A percentile compares a stretch with the other conserved stretches of the same genome.
These are phyloP conservation scores for Pasiphila rectangulata DNA, from an alignment of 2,888 invertebrate species.

Conservation along the genomic window DNA sequence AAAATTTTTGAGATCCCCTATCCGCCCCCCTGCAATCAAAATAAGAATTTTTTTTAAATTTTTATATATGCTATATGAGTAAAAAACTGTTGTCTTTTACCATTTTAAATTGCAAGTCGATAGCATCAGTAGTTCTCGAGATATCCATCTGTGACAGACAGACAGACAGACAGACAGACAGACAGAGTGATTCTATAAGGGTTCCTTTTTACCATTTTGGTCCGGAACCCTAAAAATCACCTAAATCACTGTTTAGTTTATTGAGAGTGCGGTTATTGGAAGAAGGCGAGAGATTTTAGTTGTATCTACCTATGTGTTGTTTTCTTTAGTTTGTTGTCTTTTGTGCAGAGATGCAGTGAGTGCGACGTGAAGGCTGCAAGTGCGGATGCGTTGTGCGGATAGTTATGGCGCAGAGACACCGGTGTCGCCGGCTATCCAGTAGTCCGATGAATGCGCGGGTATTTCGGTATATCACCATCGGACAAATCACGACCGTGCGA, in stretches of 20 bases:
- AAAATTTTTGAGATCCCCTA: too few species aligned
- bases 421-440: slow-evolving; percentile 49
- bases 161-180: too few species aligned
- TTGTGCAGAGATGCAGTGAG: slow-evolving; percentile 28
- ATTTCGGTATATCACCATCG: slow-evolving; percentile 79
- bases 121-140: too few species aligned
- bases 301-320: slow-evolving; percentile 35
- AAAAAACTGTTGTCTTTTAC: too few species aligned
- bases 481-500: slow-evolving; percentile 79
- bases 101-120: too few species aligned
- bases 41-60: not conserved
- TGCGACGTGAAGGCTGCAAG: slow-evolving; percentile 26
- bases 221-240: too few species aligned
- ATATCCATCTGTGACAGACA: too few species aligned
- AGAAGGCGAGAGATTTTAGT: slow-evolving; percentile 3
- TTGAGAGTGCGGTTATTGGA: slow-evolving; percentile 2
- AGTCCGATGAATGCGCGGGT: slow-evolving; percentile 70
- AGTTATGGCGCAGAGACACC: slow-evolving; percentile 35
- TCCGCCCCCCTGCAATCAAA: too few species aligned
- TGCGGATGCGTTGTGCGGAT: slow-evolving; percentile 17
- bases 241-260: slow-evolving; percentile 24
- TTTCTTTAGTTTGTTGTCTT: slow-evolving; percentile 17
- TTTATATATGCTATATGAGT: too few species aligned
- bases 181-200: too few species aligned
- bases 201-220: too few species aligned